Evolutionary conservation across 1,140 invertebrate genomes (phyloP).

Genomic region (Pygmarrhopalites habei): DNA sequence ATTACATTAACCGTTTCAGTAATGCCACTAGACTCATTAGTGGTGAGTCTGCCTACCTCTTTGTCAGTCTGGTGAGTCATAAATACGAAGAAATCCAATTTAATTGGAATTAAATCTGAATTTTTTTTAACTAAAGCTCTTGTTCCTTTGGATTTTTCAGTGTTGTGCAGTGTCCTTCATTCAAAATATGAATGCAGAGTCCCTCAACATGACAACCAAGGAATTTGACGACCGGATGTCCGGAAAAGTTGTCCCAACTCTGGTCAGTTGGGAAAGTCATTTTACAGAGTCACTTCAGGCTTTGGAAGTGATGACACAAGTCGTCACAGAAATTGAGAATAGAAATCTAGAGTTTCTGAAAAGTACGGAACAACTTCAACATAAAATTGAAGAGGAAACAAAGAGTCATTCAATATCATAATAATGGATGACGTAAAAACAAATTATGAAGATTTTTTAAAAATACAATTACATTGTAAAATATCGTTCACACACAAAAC

Average conservation of each 20-base stretch:
- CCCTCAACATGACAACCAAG: conserved; percentile 80
- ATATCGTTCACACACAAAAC: too few species aligned
- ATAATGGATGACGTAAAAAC: too few species aligned
- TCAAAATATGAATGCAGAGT: conserved; percentile 89
- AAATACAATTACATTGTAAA: too few species aligned
- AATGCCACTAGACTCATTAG: conserved; percentile 86
- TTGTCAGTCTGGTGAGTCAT: conserved; percentile 83
- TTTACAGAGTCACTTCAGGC: conserved; percentile 54
- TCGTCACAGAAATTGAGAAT: conserved; percentile 56
- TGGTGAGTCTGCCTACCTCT: conserved; percentile 96
- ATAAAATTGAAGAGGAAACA: conserved; percentile 59
- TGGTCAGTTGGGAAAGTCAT: conserved; percentile 53
- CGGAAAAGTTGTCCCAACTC: conserved; percentile 71
- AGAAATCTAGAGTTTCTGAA: conserved; percentile 53
- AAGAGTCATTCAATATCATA: too few species aligned
- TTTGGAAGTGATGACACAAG: conserved; percentile 60
- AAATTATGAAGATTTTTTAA: too few species aligned
- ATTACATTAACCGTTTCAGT: conserved; percentile 91
- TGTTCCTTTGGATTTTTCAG: conserved; percentile 50
- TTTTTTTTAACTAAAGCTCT: too few species aligned
- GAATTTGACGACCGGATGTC: conserved; percentile 93
- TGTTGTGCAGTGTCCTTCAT: conserved; percentile 97
- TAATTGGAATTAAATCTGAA: too few species aligned
- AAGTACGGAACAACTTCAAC: conserved; percentile 53
- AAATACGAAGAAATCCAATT: not conserved